Evolutionary conservation across 2,888 invertebrate genomes (phyloP).

Genomic region (Ctena decussata): DNA sequence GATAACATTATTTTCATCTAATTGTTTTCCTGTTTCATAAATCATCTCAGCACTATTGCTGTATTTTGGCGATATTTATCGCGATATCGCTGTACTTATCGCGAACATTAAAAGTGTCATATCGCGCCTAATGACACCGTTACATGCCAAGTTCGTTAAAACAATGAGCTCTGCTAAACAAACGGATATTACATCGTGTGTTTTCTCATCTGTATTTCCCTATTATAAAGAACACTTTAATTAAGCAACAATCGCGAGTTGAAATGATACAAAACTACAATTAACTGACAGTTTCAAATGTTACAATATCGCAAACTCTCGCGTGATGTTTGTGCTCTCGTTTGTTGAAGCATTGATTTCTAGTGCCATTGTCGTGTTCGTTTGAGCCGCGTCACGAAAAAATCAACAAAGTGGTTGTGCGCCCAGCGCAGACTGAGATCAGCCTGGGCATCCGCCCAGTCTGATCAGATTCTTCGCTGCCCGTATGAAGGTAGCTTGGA

Average conservation of each 20-base stretch:
- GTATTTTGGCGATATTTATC: neutral
- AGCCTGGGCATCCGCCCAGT: no score
- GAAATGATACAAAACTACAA: slow-evolving; percentile 17
- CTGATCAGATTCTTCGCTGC: no score
- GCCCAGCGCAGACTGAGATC: no score
- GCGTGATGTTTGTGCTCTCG: neutral
- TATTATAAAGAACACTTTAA: slow-evolving; percentile 14
- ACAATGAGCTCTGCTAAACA: slow-evolving; percentile 1
- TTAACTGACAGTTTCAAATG: slow-evolving; percentile 1
- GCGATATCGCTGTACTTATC: neutral
- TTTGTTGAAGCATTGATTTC: neutral
- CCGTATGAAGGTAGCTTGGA: no score
- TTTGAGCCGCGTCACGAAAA: neutral
- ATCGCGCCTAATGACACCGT: neutral
- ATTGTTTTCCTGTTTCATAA: slow-evolving; percentile 50
- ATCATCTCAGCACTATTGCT: slow-evolving; percentile 5
- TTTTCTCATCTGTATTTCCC: slow-evolving; percentile 10
- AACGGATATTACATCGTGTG: slow-evolving; percentile 21
- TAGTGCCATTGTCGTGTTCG: neutral
- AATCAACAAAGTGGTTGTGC: neutral
- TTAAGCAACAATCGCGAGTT: slow-evolving; percentile 20
- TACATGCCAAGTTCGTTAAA: slow-evolving; percentile 20
- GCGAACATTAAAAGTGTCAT: slow-evolving; percentile 6
- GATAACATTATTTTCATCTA: slow-evolving; percentile 51
- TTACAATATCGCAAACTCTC: slow-evolving; percentile 6